Evolutionary conservation across 2,888 invertebrate species (phyloP).

Genomic region (Xestia c-nigrum): DNA sequence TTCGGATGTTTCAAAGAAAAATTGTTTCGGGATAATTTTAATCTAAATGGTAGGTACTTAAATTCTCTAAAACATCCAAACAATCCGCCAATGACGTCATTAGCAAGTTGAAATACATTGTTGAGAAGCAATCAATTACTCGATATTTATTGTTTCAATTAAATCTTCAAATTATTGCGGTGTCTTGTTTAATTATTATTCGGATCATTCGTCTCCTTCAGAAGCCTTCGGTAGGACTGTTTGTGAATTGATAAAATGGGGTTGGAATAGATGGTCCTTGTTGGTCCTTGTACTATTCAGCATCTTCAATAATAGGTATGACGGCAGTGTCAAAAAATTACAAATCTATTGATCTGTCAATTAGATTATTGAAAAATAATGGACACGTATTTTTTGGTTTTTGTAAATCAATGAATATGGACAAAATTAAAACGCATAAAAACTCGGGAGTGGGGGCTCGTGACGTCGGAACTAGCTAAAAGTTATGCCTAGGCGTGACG

Average conservation of each 20-base stretch:
- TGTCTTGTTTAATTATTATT: slow-evolving; percentile 33
- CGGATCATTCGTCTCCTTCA: slow-evolving; percentile 23
- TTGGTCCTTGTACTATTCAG: neutral
- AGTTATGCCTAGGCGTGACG: no score
- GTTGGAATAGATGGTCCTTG: neutral
- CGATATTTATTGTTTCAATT: slow-evolving; percentile 49
- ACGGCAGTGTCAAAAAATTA: no score
- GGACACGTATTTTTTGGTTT: no score
- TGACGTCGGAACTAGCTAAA: no score
- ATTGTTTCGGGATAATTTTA: neutral
- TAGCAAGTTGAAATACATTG: slow-evolving; percentile 19
- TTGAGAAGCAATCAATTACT: slow-evolving; percentile 18
- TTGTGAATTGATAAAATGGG: neutral
- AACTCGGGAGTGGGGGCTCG: no score
- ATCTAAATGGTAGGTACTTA: neutral
- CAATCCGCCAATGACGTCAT: neutral
- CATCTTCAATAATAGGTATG: no score
- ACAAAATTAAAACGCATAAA: no score
- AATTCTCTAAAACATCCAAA: neutral
- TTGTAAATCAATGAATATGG: no score
- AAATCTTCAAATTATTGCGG: slow-evolving; percentile 33
- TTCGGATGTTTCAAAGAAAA: neutral
- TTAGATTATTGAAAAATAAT: no score
- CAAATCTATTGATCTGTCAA: no score
- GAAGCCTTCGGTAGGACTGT: neutral